Conservation (phyloP, 2,888 invertebrate species). For the Drosophila nr. perissopoda region DNA sequence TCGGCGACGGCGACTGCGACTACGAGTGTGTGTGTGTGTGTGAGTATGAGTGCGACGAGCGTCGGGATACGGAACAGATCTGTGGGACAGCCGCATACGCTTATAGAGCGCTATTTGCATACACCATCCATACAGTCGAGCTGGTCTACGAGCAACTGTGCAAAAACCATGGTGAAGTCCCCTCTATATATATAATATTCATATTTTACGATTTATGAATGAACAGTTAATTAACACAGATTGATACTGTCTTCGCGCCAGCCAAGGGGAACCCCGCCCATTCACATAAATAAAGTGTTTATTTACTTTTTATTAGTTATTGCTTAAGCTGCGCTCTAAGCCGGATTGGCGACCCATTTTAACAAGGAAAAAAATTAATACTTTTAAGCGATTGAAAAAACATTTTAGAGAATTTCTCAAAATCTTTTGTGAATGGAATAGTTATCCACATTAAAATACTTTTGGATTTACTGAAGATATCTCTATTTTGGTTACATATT, state of each 20-base stretch:
- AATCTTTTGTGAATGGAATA: neutral
- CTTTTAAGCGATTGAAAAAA: neutral
- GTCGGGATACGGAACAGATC: conserved; percentile 46
- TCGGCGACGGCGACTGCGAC: conserved; percentile 26
- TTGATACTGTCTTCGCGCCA: neutral
- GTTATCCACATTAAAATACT: neutral
- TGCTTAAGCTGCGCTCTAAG: neutral
- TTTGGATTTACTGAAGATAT: neutral
- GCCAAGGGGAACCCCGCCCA: neutral
- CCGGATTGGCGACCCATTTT: neutral
- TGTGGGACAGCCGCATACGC: conserved; percentile 44
- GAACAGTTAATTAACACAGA: conserved; percentile 2
- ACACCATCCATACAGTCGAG: conserved; percentile 26
- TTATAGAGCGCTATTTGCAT: conserved; percentile 41
- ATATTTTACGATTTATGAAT: neutral
- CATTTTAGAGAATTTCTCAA: neutral
- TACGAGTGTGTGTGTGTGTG: neutral
- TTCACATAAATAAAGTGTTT: neutral
- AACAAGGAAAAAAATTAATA: no score
- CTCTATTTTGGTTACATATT: neutral
- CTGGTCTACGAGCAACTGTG: conserved; percentile 7
- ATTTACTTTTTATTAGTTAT: neutral
- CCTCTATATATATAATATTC: neutral
- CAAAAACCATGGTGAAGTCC: neutral
- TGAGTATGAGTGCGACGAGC: neutral